Evolutionary conservation across 2,797 vertebrate genomes (phyloP), one percentile per base, ranked within the genome.

Genomic region (Emys orbicularis): DNA sequence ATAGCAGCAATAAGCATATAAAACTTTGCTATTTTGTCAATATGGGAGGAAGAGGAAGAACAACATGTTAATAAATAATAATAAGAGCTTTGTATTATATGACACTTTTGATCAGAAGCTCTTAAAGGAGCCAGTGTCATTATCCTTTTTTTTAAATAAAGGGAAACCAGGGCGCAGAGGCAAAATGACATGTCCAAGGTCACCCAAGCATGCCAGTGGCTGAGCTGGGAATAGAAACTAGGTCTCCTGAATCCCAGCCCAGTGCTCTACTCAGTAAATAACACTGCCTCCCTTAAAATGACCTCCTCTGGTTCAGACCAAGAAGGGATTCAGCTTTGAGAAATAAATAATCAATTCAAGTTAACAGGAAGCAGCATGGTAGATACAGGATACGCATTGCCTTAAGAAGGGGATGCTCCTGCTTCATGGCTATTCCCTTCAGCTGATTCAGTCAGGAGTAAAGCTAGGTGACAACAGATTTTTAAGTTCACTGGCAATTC

Each of bases 371-470:
- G 19, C 2, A 0, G 11, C 13, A 72, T 83, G 53, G 72, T 87
- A 82, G 52, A 82, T 0, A 0, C 0, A 0, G 19, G 12, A 37
- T 1, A 12, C 3, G 11, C 0, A 0, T 7, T 61, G 4, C 12
- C 77, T 56, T 80, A 19, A 87, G 74, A 47, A 87, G 19, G 77
- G 54, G 76, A 31, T 4, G 11, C 31, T 84, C 50, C 47, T 84
- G 79, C 34, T 54, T 59, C 83, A 12, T 0, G 1, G 72, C 21
- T 3, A 0, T 8, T 90, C 49, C 18, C n/a, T 76, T 57, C 77
- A 79, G 34, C 23, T 72, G 4, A 23, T 59, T 44, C 0, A 6
- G 52, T 44, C 44, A 83, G 83, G 21, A 57, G 1, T 68, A 68
- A n/a, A 68, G 65, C 18, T 37, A n/a, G n/a, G n/a, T 37, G 15